Percentiles rank a stretch among this genome's conserved stretches.
These are phyloP conservation scores for Luperina testacea DNA, from an alignment of 2,888 invertebrate species.

Conservation along the genomic window DNA sequence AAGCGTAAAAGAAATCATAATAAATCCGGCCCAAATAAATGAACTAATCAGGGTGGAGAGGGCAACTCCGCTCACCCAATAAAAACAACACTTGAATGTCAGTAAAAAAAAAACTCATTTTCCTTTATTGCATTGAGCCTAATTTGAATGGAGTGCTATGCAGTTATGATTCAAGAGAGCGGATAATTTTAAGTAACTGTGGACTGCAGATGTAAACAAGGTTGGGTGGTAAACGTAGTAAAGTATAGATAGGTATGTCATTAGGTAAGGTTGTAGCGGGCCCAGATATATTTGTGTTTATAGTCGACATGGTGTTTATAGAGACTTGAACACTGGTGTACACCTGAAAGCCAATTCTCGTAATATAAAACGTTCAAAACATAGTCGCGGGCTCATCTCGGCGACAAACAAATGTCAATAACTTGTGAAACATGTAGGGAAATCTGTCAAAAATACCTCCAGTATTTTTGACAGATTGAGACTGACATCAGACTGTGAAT, in stretches of 20 bases:
- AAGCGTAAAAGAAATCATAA: constrained; percentile 85
- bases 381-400: too few relatives aligned
- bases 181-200: constrained; percentile 87
- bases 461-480: background rate
- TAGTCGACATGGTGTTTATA: background rate
- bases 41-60: constrained; percentile 85
- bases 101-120: constrained; percentile 88
- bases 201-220: constrained; percentile 70
- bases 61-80: constrained; percentile 82
- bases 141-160: constrained; percentile 90
- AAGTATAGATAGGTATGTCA: background rate
- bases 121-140: constrained; percentile 88
- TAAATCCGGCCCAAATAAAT: constrained; percentile 86
- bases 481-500: background rate
- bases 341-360: background rate
- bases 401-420: too few relatives aligned
- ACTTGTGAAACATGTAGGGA: too few relatives aligned
- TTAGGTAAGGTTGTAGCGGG: background rate
- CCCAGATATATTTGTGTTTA: background rate
- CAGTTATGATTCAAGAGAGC: constrained; percentile 89
- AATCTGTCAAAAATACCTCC: too few relatives aligned
- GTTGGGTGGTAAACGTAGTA: background rate
- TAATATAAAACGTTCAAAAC: background rate
- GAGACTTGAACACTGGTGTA: background rate
- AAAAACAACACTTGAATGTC: constrained; percentile 87